Evolutionary conservation across 2,113 vertebrate species (phyloP).

Genomic region (Bujurquina vittata): DNA sequence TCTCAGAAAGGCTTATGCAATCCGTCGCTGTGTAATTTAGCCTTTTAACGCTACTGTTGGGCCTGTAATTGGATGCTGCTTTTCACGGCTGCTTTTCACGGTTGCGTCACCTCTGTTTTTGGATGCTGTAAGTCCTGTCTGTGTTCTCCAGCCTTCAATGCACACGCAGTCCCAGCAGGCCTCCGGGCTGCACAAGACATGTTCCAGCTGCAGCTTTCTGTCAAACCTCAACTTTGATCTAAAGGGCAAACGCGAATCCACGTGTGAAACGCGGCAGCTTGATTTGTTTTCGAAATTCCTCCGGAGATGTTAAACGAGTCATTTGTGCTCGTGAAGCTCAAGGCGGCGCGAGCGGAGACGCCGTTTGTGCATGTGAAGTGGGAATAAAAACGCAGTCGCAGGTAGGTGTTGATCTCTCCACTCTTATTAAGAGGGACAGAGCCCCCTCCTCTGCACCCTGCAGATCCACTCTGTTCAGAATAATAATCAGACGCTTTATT

Average conservation of each 20-base stretch:
- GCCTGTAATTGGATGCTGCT: not conserved
- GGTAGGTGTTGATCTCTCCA: not conserved
- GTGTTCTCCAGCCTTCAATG: not conserved
- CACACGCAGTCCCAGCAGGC: not conserved
- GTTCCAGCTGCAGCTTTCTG: not conserved
- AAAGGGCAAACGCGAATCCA: slow-evolving; percentile 1
- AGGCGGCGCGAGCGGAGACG: not conserved
- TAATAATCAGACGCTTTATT: slow-evolving; percentile 25
- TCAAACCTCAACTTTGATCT: not conserved
- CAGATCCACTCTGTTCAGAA: not conserved
- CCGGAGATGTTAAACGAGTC: not conserved
- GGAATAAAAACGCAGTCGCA: not conserved
- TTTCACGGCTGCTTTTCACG: not conserved
- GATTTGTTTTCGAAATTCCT: slow-evolving; percentile 6
- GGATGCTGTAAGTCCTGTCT: not conserved
- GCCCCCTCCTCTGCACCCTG: not conserved
- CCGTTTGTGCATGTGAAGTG: not conserved
- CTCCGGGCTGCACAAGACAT: not conserved
- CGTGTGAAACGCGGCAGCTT: not conserved
- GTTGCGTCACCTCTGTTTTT: slow-evolving; percentile 15
- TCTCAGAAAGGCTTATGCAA: slow-evolving; percentile 27
- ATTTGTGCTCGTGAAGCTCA: not conserved
- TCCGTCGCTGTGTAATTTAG: slow-evolving; percentile 16
- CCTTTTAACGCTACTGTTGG: not conserved
- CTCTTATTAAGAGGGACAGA: not conserved